phyloP scores from a whole-genome alignment of 2,113 vertebrate genomes.

The Polypterus senegalus region DNA sequence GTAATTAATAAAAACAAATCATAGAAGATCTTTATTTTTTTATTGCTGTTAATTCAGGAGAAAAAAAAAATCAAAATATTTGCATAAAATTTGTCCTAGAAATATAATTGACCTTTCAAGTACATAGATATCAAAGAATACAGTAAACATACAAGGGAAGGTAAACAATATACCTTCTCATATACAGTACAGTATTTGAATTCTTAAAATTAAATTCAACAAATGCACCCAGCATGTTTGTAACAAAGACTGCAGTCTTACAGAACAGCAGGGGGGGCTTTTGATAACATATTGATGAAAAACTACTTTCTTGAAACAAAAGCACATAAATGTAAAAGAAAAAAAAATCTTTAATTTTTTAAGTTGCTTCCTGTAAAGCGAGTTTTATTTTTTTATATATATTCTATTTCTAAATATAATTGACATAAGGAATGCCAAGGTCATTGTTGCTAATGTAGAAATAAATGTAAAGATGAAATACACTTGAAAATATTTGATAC shows the following conservation, averaged over 20 bases:
- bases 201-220: constrained; percentile 62
- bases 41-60: constrained; percentile 90
- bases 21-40: constrained; percentile 45
- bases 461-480: no score
- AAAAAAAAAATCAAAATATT: constrained; percentile 74
- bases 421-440: no score
- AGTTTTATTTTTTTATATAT: no score
- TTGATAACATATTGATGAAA: no score
- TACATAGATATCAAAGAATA: constrained; percentile 88
- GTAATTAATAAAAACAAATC: no score
- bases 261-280: constrained; percentile 26
- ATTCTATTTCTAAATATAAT: no score
- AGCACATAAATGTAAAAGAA: no score
- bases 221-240: constrained; percentile 57
- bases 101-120: constrained; percentile 91
- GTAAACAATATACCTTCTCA: constrained; percentile 52
- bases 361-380: no score
- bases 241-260: constrained; percentile 30
- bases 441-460: no score
- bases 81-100: constrained; percentile 84
- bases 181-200: constrained; percentile 80
- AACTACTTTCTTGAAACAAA: no score
- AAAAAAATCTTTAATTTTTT: no score
- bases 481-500: no score
- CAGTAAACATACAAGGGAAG: constrained; percentile 84